Conservation (phyloP, 2,797 vertebrate genomes). For the Agapornis canus region DNA sequence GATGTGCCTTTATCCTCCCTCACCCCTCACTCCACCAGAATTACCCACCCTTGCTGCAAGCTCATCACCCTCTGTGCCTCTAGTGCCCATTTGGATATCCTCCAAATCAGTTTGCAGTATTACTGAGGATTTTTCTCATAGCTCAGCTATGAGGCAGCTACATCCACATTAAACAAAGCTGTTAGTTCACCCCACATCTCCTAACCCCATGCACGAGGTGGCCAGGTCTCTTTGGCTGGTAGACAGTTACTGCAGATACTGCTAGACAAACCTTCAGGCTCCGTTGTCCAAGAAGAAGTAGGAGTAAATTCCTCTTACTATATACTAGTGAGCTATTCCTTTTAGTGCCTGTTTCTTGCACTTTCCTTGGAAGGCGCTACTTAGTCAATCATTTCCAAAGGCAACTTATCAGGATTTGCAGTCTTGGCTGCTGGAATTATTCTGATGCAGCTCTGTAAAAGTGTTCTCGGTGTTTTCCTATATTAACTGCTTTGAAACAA, state of each 20-base stretch:
- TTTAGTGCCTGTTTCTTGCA: not conserved
- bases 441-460: not conserved
- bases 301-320: not conserved
- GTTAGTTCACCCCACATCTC: not conserved
- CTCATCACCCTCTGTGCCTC: fast-evolving
- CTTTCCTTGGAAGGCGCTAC: not conserved
- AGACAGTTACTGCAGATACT: not conserved
- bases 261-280: not conserved
- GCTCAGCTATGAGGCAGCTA: not conserved
- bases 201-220: not conserved
- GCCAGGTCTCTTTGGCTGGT: not conserved
- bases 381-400: not conserved
- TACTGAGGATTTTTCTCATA: not conserved
- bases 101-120: not conserved
- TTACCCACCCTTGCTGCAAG: not conserved
- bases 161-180: not conserved
- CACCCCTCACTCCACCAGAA: not conserved
- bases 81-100: not conserved
- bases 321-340: not conserved
- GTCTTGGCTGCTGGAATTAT: not conserved
- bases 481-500: not conserved
- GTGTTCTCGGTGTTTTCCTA: not conserved
- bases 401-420: not conserved
- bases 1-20: not conserved
- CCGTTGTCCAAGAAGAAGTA: not conserved